phyloP scores from a whole-genome alignment of 2,797 vertebrate genomes.

The Sebastes hopkinsi region DNA sequence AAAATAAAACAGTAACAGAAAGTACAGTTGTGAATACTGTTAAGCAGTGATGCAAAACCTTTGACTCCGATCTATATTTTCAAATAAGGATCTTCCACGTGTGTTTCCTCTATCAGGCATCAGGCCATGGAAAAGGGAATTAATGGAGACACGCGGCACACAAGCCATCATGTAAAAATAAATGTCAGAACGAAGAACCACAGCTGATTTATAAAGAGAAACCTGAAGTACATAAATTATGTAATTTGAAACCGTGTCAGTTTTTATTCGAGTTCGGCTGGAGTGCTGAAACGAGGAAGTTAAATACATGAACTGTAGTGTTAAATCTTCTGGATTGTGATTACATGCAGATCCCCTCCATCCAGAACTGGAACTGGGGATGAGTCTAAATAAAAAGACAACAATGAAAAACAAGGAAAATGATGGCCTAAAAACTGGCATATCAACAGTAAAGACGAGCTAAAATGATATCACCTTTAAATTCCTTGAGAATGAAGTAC shows the following conservation, averaged over 20 bases:
- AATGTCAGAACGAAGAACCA: not conserved
- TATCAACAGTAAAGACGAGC: not conserved
- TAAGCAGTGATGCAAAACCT: not conserved
- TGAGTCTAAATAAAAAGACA: constrained; percentile 8
- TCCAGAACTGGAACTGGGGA: constrained; percentile 20
- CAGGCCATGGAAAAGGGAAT: not conserved
- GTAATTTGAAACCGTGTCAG: not conserved
- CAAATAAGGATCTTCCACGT: not conserved
- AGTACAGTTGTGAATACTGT: constrained; percentile 6
- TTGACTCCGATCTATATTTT: constrained; percentile 1
- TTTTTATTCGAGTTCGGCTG: not conserved
- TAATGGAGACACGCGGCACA: not conserved
- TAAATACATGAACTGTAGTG: constrained; percentile 20
- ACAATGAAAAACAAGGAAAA: not conserved
- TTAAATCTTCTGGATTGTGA: not conserved
- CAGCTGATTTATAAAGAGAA: not conserved
- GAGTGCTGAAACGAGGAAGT: not conserved
- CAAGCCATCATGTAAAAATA: not conserved
- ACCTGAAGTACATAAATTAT: not conserved
- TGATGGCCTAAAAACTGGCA: not conserved
- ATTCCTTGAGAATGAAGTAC: constrained; percentile 6
- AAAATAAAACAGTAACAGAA: constrained; percentile 15
- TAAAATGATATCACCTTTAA: not conserved
- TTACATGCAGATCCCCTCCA: constrained; percentile 10
- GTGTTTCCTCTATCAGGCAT: not conserved